Conservation (phyloP, 2,113 vertebrate genomes). For the Pyxicephalus adspersus region DNA sequence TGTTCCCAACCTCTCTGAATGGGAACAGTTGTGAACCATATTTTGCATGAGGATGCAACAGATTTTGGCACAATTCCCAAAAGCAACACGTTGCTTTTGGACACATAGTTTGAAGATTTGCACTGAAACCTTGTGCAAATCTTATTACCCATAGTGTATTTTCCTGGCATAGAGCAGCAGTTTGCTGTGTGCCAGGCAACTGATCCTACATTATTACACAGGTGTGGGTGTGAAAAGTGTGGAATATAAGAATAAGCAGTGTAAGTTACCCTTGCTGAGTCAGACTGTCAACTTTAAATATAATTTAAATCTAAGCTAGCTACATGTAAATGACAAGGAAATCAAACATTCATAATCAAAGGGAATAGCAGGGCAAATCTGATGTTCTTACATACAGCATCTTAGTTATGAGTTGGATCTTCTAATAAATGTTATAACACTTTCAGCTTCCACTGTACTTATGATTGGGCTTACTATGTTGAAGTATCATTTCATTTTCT, state of each 20-base stretch:
- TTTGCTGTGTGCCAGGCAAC: too few relatives aligned
- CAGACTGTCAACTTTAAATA: constrained; percentile 2
- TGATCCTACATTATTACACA: too few relatives aligned
- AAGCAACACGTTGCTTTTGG: too few relatives aligned
- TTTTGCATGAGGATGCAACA: too few relatives aligned
- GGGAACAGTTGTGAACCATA: too few relatives aligned
- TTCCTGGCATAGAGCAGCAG: too few relatives aligned
- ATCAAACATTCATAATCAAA: constrained; percentile 45
- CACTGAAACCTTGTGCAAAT: too few relatives aligned
- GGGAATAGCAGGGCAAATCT: constrained; percentile 20
- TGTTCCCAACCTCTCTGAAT: too few relatives aligned
- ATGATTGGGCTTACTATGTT: constrained; percentile 30
- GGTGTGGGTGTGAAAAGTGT: too few relatives aligned
- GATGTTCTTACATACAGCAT: constrained; percentile 32
- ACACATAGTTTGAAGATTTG: too few relatives aligned
- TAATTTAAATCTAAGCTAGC: neutral
- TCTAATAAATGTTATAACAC: constrained; percentile 36
- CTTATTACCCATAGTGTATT: too few relatives aligned
- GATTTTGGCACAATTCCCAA: too few relatives aligned
- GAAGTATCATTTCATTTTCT: constrained; percentile 30
- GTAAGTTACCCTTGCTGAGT: neutral
- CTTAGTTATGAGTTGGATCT: constrained; percentile 27
- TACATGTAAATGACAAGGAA: constrained; percentile 8
- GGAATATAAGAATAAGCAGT: neutral
- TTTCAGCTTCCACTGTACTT: neutral